Evolutionary conservation across 2,888 invertebrate genomes (phyloP).

Genomic region (Polyploca ridens): DNA sequence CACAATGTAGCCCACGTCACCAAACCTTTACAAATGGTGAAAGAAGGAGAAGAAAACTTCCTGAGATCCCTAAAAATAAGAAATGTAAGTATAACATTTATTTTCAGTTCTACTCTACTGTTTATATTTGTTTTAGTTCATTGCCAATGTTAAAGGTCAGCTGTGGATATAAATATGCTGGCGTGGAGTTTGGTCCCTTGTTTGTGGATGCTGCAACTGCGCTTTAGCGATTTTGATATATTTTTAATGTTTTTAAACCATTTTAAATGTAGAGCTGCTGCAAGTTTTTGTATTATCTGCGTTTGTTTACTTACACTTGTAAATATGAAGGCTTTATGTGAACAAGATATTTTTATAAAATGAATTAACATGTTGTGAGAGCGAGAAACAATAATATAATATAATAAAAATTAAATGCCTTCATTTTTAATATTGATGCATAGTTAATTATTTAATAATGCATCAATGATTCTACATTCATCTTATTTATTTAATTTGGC

Average conservation of each 20-base stretch:
- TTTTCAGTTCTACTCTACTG: constrained; percentile 18
- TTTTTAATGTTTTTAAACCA: constrained; percentile 14
- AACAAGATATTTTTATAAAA: no score
- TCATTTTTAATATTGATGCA: no score
- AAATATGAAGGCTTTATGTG: background rate
- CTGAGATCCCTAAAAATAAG: constrained; percentile 95
- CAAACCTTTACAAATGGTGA: constrained; percentile 79
- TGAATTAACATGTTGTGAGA: no score
- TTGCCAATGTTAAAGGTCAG: constrained; percentile 24
- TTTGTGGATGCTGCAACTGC: constrained; percentile 39
- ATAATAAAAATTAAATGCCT: no score
- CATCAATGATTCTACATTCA: no score
- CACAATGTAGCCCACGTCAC: constrained; percentile 67
- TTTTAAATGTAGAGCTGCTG: constrained; percentile 1
- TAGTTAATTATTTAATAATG: no score
- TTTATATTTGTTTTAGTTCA: constrained; percentile 18
- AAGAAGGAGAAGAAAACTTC: constrained; percentile 91
- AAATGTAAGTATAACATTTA: constrained; percentile 87
- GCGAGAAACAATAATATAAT: no score
- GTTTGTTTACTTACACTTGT: background rate
- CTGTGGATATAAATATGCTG: constrained; percentile 26
- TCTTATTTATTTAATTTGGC: no score
- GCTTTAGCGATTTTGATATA: constrained; percentile 39
- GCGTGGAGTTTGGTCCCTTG: constrained; percentile 14
- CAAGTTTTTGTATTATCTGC: background rate